Conservation (phyloP, 2,888 invertebrate genomes). For the Suillia variegata region DNA sequence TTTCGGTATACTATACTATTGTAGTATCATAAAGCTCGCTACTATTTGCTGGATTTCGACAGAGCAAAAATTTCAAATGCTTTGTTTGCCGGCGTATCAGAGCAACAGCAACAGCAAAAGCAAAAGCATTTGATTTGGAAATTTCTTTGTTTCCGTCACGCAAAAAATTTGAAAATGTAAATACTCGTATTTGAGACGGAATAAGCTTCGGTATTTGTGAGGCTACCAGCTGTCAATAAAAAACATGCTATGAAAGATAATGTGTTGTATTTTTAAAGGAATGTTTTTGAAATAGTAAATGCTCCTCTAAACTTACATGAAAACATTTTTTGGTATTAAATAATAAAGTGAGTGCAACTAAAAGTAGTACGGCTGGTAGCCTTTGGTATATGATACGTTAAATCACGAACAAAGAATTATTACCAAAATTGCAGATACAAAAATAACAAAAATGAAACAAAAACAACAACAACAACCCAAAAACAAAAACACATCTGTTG, state of each 20-base stretch:
- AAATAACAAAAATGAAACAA: constrained; percentile 5
- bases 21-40: too few relatives aligned
- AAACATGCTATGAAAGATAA: too few relatives aligned
- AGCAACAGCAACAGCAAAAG: too few relatives aligned
- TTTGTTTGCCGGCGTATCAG: neutral
- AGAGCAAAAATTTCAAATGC: neutral
- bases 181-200: too few relatives aligned
- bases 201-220: constrained; percentile 12
- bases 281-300: neutral
- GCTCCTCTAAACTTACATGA: too few relatives aligned
- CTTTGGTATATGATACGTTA: too few relatives aligned
- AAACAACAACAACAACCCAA: constrained; percentile 3
- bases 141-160: constrained; percentile 25
- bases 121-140: too few relatives aligned
- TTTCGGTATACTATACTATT: too few relatives aligned
- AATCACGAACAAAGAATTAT: constrained; percentile 23
- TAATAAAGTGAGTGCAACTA: too few relatives aligned
- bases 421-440: constrained; percentile 9
- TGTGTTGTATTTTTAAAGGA: neutral
- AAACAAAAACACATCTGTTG: constrained; percentile 3
- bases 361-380: too few relatives aligned
- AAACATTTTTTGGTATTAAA: too few relatives aligned
- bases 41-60: neutral
- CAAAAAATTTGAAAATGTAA: constrained; percentile 17
- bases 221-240: neutral